Evolutionary conservation across 2,797 vertebrate species (phyloP).

Genomic region (Xenops minutus): DNA sequence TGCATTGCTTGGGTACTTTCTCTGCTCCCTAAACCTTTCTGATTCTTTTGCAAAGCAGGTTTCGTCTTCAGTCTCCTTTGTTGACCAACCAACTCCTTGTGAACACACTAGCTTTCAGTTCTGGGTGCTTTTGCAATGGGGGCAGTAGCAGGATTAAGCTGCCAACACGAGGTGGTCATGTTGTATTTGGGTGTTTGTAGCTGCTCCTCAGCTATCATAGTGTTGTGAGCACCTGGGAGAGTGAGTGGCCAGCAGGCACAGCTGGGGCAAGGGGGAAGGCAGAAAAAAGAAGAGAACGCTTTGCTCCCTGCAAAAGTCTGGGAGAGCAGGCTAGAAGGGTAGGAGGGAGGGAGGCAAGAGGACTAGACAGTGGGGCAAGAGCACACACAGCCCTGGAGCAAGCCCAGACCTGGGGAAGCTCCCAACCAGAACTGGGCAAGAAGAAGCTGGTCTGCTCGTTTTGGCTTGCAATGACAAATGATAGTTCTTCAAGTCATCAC

Average conservation of each 20-base stretch:
- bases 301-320: neutral
- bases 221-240: accelerated
- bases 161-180: neutral
- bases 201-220: neutral
- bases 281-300: neutral
- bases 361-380: accelerated
- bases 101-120: neutral
- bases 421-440: neutral
- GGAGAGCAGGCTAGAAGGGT: neutral
- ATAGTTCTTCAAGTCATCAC: neutral
- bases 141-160: neutral
- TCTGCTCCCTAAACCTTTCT: neutral
- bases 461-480: neutral
- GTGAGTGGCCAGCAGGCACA: neutral
- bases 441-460: neutral
- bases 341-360: neutral
- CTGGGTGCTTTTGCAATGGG: neutral
- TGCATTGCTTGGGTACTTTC: neutral
- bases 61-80: neutral
- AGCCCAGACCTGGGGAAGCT: neutral
- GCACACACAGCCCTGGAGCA: neutral
- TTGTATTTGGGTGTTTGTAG: neutral
- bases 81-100: neutral
- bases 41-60: neutral
- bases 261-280: neutral